A percentile compares a stretch with the other conserved stretches of the same genome.
These are phyloP conservation scores for Cyprinodon tularosa DNA, from an alignment of 2,113 vertebrate genomes.

Conservation along the genomic window DNA sequence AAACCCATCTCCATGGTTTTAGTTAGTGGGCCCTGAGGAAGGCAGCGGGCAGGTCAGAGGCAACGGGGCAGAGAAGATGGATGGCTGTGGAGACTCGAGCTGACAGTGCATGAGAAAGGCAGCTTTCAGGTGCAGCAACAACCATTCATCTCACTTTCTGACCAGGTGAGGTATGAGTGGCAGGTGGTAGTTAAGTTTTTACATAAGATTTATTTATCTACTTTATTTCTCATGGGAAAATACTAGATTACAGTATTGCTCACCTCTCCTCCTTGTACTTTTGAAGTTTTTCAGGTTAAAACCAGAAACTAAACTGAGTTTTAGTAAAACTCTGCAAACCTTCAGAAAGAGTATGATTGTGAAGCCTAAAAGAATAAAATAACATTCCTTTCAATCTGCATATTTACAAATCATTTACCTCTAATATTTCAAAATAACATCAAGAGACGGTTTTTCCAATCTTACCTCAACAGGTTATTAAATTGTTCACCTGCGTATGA, in stretches of 20 bases:
- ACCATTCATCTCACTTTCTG: slow-evolving; percentile 76
- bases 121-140: slow-evolving; percentile 74
- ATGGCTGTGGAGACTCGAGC: slow-evolving; percentile 68
- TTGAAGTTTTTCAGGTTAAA: background rate
- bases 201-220: slow-evolving; percentile 40
- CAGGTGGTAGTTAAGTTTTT: slow-evolving; percentile 56
- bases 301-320: too few relatives aligned
- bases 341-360: too few relatives aligned
- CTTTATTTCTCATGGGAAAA: slow-evolving; percentile 11
- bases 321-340: too few relatives aligned
- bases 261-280: background rate
- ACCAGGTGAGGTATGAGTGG: slow-evolving; percentile 59
- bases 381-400: background rate
- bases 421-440: too few relatives aligned
- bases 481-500: background rate
- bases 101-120: slow-evolving; percentile 74
- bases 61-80: slow-evolving; percentile 67
- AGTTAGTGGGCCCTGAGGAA: slow-evolving; percentile 57
- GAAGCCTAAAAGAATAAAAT: background rate
- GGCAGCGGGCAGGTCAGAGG: slow-evolving; percentile 39
- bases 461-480: background rate
- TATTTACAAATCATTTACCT: background rate
- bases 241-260: background rate
- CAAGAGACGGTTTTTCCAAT: too few relatives aligned
- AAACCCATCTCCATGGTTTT: slow-evolving; percentile 51